These are phyloP conservation scores for Cryptus armator DNA, from an alignment of 2,888 invertebrate species.

Conservation along the genomic window DNA sequence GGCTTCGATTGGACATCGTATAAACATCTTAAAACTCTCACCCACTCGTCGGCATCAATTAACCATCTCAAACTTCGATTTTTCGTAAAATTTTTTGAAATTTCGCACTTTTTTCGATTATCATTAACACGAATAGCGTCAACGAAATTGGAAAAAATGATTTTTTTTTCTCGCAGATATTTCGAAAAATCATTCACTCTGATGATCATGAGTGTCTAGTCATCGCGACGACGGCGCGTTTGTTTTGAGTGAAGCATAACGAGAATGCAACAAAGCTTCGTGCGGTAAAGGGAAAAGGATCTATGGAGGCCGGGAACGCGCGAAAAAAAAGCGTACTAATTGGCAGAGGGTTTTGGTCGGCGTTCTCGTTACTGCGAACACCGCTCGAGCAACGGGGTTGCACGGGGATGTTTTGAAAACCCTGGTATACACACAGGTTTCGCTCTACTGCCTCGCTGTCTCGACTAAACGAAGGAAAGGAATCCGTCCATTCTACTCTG, in stretches of 20 bases:
- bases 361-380: slow-evolving; percentile 60
- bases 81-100: not conserved
- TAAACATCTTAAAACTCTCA: not conserved
- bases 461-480: slow-evolving; percentile 44
- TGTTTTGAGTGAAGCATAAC: no score
- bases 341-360: slow-evolving; percentile 64
- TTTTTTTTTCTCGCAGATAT: no score
- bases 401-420: not conserved
- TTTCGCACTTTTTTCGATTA: not conserved
- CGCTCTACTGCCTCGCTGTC: slow-evolving; percentile 13
- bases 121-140: not conserved
- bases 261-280: not conserved
- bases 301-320: slow-evolving; percentile 66
- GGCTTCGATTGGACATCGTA: not conserved
- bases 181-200: no score
- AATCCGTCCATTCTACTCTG: not conserved
- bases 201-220: not conserved
- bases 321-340: slow-evolving; percentile 71
- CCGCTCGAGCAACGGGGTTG: not conserved
- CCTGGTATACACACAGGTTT: not conserved
- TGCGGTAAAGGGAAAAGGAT: slow-evolving; percentile 6
- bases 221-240: not conserved
- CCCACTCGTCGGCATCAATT: slow-evolving; percentile 4
- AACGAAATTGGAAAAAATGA: no score
- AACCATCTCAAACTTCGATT: not conserved